Evolutionary conservation across 2,797 vertebrate genomes (phyloP), one percentile per base, ranked within the genome.

Genomic region (Loris lydekkerianus): DNA sequence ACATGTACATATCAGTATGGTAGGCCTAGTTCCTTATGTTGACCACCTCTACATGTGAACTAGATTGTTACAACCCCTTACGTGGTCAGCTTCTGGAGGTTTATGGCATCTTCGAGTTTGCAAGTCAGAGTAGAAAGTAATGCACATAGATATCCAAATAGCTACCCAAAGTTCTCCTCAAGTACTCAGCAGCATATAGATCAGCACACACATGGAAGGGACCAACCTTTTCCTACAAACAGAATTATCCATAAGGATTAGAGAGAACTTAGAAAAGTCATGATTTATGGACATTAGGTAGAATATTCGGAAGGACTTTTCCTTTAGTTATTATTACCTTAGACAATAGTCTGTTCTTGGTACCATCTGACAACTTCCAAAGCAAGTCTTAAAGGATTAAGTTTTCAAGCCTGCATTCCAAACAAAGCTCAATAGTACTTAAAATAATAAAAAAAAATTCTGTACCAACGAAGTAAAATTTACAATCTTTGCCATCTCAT

Each of bases 141-240:
- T n/a, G 9, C 3, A 21, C 0, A 69, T 0, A 83, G 18, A 92
- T 80, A 84, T 15, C 7, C 2, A 77, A 61, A 85, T 10, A 53
- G 85, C 25, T 67, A 49, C 8, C 65, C 17, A 27, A 3, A 0
- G 10, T 49, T 34, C 49, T 37, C 8, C 31, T 83, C 1, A 17
- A 86, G 13, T 73, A 73, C 34, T 63, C 27, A 75, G 3, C 49
- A 53, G 46, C 18, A 1, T 34, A 34, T 9, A 61, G 34, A n/a
- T 65, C 49, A 85, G 14, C 75, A 34, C 4, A 63, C 43, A 0
- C 9, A 53, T 29, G 1, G 49, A 20, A 82, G 15, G 31, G 78
- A 80, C 1, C 4, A 31, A 3, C 0, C 7, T 69, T 4, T 1
- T n/a, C 5, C 5, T 40, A 29, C 7, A 1, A 21, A 70, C 88